Evolutionary conservation across 2,888 invertebrate genomes (phyloP), one percentile per base, ranked within the genome.

Genomic region (Synergus japonicus): DNA sequence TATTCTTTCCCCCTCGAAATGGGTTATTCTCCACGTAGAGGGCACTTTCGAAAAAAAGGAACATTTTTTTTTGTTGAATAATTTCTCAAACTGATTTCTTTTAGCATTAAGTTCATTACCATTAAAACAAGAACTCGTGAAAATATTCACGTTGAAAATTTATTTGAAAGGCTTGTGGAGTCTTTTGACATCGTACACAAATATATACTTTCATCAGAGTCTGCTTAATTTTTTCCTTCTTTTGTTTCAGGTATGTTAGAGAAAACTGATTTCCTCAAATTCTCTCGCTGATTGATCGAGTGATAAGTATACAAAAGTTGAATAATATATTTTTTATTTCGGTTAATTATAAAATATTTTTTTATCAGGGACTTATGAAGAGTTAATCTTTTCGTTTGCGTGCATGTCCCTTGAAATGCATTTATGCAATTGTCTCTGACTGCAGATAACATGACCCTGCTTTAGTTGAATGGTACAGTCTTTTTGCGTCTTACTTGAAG

Each of bases 361-460:
- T 29, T 12, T 63, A 29, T 29, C 37, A 15, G 13, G 15, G 2
- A 37, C 8, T 18, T 10, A 41, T 41, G 13, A 37, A 37, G 37
- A 37, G 37, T 7, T 37, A 37, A 37, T 5, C 5, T 7, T 37
- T 37, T 37, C 37, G 5, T 37, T 37, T 37, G 37, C 5, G 5
- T 37, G 37, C 37, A 37, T 37, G 37, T 37, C 37, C 5, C 37
- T 37, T 88, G 85, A 86, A 88, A 88, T 88, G 87, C 87, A 88
- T 89, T 88, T 89, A 88, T 88, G 88, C 87, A 85, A 84, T 83
- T 85, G 80, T 83, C 80, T 76, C 76, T 37, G 84, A 81, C 85
- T 86, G 87, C 84, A 87, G 89, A 89, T 89, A 89, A 88, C 89
- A 89, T 86, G 87, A 88, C 88, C 86, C 86, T 79, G 83, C 83